phyloP scores from a whole-genome alignment of 1,140 invertebrate genomes.

The Caenorhabditis inopinata region DNA sequence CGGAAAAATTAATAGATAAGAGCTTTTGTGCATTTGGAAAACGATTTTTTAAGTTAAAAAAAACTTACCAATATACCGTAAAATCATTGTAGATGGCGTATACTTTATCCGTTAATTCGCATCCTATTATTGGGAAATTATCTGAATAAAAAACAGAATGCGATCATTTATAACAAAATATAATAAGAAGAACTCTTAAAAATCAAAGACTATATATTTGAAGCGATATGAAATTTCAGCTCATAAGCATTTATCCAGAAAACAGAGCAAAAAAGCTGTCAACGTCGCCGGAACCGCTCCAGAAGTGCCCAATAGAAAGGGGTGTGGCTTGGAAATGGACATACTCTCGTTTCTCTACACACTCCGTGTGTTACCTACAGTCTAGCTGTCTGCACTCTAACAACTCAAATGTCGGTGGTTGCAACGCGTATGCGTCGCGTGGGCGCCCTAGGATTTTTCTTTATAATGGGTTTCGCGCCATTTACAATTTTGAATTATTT shows the following conservation, averaged over 20 bases:
- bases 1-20: no score
- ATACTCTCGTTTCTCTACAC: neutral
- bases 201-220: neutral
- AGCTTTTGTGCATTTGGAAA: no score
- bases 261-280: no score
- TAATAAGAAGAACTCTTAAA: no score
- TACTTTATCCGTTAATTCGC: neutral
- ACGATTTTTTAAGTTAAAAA: neutral
- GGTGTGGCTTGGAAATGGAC: neutral
- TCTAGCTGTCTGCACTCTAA: neutral
- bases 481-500: neutral
- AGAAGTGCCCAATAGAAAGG: neutral
- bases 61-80: neutral
- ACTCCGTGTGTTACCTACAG: neutral
- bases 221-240: neutral
- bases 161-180: no score
- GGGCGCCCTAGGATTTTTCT: neutral
- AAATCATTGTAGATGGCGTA: neutral
- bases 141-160: neutral
- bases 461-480: constrained; percentile 24
- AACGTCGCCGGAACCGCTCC: neutral
- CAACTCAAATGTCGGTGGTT: neutral
- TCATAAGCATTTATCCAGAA: no score
- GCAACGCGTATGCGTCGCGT: neutral
- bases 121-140: neutral